These are phyloP conservation scores for Ecdyonurus torrentis DNA, from an alignment of 2,888 invertebrate species.

Conservation along the genomic window DNA sequence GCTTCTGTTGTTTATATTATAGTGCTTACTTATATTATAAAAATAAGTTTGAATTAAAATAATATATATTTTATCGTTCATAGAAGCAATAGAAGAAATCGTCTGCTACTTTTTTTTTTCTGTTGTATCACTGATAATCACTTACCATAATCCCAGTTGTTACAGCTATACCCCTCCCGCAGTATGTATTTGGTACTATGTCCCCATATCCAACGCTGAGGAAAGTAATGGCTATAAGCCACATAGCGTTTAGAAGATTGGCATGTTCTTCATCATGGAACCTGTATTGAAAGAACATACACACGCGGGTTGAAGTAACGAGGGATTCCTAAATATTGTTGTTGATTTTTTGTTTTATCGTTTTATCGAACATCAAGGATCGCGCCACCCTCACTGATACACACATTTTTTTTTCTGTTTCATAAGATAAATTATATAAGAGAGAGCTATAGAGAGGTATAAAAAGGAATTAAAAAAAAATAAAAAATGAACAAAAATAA, in stretches of 20 bases:
- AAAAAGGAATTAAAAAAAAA: background rate
- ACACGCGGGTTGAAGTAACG: background rate
- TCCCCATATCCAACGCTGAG: conserved; percentile 99
- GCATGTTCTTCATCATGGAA: conserved; percentile 98
- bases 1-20: too few species aligned
- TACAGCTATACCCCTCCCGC: conserved; percentile 97
- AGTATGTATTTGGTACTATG: conserved; percentile 99
- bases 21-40: too few species aligned
- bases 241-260: conserved; percentile 98
- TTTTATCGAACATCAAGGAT: background rate
- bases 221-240: conserved; percentile 99
- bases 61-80: too few species aligned
- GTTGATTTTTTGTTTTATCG: too few species aligned
- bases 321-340: too few species aligned
- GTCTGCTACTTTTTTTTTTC: too few species aligned
- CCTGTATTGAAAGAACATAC: conserved; percentile 33
- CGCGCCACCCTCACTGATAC: background rate
- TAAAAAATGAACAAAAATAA: background rate
- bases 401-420: background rate
- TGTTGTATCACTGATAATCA: conserved; percentile 20
- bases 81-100: too few species aligned
- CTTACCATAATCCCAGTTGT: conserved; percentile 99
- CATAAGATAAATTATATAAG: too few species aligned
- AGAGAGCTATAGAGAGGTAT: background rate
- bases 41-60: too few species aligned